A percentile compares a stretch with the other conserved stretches of the same genome.
phyloP scores from a whole-genome alignment of 92 coral and sea anemone genomes.

The Umimayanthus chanpuru region DNA sequence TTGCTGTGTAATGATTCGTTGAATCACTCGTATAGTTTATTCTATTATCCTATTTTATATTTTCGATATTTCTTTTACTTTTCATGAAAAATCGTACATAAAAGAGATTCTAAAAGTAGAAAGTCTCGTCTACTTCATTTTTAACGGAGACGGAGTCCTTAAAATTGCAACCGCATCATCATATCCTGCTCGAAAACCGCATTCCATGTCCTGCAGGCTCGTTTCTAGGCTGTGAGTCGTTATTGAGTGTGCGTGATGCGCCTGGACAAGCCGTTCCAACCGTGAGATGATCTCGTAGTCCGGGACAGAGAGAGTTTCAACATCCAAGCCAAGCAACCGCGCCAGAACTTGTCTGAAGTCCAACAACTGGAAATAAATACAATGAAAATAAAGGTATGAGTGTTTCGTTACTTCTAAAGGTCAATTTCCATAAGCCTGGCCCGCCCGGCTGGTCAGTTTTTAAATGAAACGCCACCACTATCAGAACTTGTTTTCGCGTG shows the following conservation, averaged over 20 bases:
- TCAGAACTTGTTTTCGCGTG: too few relatives aligned
- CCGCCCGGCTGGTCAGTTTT: too few relatives aligned
- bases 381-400: not conserved
- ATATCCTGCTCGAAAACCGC: constrained; percentile 88
- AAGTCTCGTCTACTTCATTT: constrained; percentile 45
- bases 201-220: constrained; percentile 96
- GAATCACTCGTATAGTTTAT: not conserved
- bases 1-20: not conserved
- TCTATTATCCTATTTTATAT: not conserved
- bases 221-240: constrained; percentile 97
- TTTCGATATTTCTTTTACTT: not conserved
- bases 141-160: constrained; percentile 82
- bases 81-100: not conserved
- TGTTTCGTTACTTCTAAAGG: not conserved
- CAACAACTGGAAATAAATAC: constrained; percentile 62
- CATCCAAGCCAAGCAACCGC: constrained; percentile 93
- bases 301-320: constrained; percentile 94
- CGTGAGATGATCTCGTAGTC: constrained; percentile 99
- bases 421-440: not conserved
- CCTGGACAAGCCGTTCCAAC: constrained; percentile 96
- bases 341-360: constrained; percentile 98
- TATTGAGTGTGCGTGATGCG: constrained; percentile 97
- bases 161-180: constrained; percentile 93
- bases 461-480: not conserved
- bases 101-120: not conserved